phyloP scores from a whole-genome alignment of 2,888 invertebrate genomes.

The Drosophila borborema region DNA sequence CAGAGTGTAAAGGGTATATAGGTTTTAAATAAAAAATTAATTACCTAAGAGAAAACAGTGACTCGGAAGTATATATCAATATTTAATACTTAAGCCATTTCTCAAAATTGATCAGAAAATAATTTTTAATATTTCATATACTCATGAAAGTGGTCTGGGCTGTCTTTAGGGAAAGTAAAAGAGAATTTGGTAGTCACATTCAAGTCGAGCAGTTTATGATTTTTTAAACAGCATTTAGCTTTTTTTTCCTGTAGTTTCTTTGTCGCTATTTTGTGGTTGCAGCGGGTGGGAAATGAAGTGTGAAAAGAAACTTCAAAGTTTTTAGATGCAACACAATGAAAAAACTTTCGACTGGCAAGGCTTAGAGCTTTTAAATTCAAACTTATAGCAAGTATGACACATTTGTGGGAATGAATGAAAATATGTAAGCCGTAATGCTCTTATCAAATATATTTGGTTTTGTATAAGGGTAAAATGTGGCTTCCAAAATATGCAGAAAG shows the following conservation, averaged over 20 bases:
- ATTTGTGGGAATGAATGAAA: neutral
- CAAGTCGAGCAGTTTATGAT: neutral
- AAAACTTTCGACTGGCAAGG: conserved; percentile 7
- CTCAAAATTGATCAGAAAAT: too few species aligned
- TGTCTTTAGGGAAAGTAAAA: too few species aligned
- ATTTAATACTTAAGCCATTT: too few species aligned
- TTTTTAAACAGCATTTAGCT: conserved; percentile 7
- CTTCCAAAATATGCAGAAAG: neutral
- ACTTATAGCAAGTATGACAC: neutral
- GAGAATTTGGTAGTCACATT: too few species aligned
- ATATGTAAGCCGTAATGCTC: conserved; percentile 1
- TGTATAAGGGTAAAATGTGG: neutral
- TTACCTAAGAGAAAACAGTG: too few species aligned
- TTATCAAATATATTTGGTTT: neutral
- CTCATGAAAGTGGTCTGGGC: too few species aligned
- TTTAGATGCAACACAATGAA: conserved; percentile 13
- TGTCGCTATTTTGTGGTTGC: conserved; percentile 26
- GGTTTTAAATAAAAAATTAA: too few species aligned
- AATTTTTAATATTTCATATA: too few species aligned
- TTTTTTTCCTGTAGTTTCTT: neutral
- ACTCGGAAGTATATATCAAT: too few species aligned
- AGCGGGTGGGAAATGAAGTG: conserved; percentile 14
- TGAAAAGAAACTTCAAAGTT: conserved; percentile 5
- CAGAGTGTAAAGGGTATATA: too few species aligned
- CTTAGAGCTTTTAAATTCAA: neutral